Evolutionary conservation across 2,113 vertebrate genomes (phyloP).

Genomic region (Camelus bactrianus): DNA sequence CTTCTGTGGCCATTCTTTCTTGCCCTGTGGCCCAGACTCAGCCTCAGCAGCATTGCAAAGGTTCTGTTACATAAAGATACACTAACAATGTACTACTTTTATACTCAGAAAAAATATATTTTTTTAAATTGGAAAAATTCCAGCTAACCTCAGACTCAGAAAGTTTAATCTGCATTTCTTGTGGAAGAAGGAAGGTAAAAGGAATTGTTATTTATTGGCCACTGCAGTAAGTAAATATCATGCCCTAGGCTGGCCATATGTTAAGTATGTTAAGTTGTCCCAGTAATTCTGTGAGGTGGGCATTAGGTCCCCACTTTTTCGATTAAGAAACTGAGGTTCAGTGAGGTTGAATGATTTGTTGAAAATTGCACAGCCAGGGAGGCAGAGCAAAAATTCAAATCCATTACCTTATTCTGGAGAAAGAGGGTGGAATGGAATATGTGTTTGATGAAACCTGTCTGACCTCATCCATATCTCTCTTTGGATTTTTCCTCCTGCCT

Average conservation of each 20-base stretch:
- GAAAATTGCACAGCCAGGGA: not conserved
- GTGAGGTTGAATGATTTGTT: not conserved
- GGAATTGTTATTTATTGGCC: not conserved
- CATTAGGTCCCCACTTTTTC: not conserved
- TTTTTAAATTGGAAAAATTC: constrained; percentile 49
- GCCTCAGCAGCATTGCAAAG: not conserved
- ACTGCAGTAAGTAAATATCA: not conserved
- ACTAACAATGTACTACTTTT: not conserved
- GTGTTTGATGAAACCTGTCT: not conserved
- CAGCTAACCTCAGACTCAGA: not conserved
- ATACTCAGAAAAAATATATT: not conserved
- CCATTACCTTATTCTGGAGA: not conserved
- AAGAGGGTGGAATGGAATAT: not conserved
- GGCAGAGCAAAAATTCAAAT: not conserved
- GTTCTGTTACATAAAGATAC: not conserved
- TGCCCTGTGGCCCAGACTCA: not conserved
- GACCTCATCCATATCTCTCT: not conserved
- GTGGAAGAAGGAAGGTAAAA: not conserved
- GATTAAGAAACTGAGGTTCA: constrained; percentile 48
- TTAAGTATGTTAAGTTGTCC: not conserved
- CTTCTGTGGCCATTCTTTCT: not conserved
- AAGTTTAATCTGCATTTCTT: not conserved
- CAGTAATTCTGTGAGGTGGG: not conserved
- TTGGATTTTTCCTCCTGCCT: not conserved
- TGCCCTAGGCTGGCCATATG: not conserved